phyloP scores from a whole-genome alignment of 2,888 invertebrate genomes.

The Idaea dimidiata region DNA sequence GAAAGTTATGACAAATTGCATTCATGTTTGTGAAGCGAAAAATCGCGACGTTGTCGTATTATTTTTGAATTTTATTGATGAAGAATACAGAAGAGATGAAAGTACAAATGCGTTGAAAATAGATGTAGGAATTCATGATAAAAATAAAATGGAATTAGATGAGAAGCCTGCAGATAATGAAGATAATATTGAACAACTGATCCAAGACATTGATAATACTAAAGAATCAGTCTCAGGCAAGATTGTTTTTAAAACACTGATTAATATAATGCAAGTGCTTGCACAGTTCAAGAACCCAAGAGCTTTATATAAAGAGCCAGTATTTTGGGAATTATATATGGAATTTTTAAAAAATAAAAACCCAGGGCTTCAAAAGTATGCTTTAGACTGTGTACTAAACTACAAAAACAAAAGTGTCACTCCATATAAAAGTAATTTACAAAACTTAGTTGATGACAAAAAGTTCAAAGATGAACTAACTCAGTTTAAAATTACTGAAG shows the following conservation, averaged over 20 bases:
- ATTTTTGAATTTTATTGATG: constrained; percentile 90
- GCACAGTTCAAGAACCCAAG: constrained; percentile 90
- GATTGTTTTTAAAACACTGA: constrained; percentile 76
- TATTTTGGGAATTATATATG: constrained; percentile 87
- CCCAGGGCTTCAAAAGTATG: constrained; percentile 89
- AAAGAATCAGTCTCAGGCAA: constrained; percentile 65
- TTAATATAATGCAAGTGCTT: constrained; percentile 87
- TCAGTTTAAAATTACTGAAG: constrained; percentile 88
- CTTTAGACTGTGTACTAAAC: constrained; percentile 91
- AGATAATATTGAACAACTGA: constrained; percentile 58
- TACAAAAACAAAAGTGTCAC: constrained; percentile 90
- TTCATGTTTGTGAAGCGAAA: constrained; percentile 88
- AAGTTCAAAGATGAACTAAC: constrained; percentile 92
- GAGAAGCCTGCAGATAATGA: constrained; percentile 45
- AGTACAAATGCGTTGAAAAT: constrained; percentile 60
- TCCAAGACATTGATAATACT: constrained; percentile 50
- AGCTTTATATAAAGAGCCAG: constrained; percentile 87
- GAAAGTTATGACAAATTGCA: constrained; percentile 87
- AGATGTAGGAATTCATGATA: constrained; percentile 83
- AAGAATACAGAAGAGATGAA: constrained; percentile 70
- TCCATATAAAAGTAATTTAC: constrained; percentile 90
- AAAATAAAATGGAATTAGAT: constrained; percentile 55
- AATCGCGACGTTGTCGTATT: constrained; percentile 90
- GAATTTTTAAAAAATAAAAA: constrained; percentile 91
- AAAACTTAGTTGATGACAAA: constrained; percentile 91